phyloP scores from a whole-genome alignment of 92 coral and sea anemone species.

The Phymanthus crucifer region DNA sequence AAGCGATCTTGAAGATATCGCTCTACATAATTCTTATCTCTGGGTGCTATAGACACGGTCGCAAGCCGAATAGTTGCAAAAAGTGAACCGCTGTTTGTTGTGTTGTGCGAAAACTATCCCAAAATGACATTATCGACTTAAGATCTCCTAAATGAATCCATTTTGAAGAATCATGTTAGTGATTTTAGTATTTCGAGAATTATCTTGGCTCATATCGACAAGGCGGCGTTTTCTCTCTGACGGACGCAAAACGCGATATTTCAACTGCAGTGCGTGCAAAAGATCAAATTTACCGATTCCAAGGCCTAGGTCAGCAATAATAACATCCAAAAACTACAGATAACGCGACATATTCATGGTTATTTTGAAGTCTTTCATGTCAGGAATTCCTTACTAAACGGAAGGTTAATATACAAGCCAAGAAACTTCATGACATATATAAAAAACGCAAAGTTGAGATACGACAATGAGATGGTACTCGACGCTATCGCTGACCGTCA shows the following conservation, averaged over 20 bases:
- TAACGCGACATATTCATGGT: neutral
- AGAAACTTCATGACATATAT: neutral
- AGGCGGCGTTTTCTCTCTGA: neutral
- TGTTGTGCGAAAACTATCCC: neutral
- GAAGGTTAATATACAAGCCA: neutral
- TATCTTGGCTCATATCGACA: neutral
- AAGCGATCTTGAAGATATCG: neutral
- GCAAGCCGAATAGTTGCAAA: neutral
- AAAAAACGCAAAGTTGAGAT: neutral
- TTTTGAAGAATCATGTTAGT: neutral
- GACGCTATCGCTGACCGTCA: neutral
- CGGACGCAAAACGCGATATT: neutral
- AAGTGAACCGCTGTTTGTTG: neutral
- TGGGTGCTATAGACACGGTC: neutral
- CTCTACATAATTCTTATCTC: neutral
- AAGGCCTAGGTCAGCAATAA: slow-evolving; percentile 2
- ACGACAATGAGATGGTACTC: neutral
- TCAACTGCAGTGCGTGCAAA: neutral
- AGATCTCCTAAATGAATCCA: neutral
- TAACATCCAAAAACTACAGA: neutral
- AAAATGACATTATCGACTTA: neutral
- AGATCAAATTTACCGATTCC: neutral
- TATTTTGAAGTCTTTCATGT: neutral
- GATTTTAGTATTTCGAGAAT: neutral
- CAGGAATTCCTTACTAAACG: neutral